phyloP scores from a whole-genome alignment of 2,797 vertebrate species.

The Oreochromis grahami region DNA sequence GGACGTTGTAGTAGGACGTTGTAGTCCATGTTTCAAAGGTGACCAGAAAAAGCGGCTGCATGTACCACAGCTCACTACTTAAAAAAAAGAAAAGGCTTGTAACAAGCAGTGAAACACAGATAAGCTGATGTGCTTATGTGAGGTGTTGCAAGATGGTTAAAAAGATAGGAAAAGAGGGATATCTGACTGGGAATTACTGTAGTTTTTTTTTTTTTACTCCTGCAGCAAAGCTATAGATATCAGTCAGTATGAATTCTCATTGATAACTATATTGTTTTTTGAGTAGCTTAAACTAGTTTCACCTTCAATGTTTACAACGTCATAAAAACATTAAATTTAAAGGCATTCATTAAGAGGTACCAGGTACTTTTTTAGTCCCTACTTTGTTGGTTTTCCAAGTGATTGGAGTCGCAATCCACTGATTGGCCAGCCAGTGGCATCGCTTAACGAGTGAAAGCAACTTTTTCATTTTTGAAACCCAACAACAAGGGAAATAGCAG shows the following conservation, averaged over 20 bases:
- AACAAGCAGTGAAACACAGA: not conserved
- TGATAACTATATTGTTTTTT: too few species aligned
- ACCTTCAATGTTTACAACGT: not conserved
- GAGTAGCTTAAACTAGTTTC: not conserved
- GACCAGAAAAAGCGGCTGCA: not conserved
- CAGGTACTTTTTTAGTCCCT: not conserved
- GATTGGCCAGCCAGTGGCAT: not conserved
- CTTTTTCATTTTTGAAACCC: not conserved
- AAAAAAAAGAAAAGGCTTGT: not conserved
- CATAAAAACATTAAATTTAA: not conserved
- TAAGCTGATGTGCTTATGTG: not conserved
- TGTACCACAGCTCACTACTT: not conserved
- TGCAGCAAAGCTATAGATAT: not conserved
- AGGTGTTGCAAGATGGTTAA: not conserved
- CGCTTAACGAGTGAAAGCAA: not conserved
- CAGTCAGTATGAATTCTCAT: not conserved
- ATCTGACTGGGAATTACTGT: not conserved
- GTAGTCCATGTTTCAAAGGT: not conserved
- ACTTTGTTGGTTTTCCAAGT: not conserved
- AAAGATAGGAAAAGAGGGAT: not conserved
- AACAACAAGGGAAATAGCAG: not conserved
- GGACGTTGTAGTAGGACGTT: accelerated
- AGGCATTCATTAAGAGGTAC: not conserved
- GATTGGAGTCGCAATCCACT: not conserved
- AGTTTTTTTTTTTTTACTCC: too few species aligned